Conservation (phyloP, 1,140 invertebrate species). For the Philopotamus ludificatus region DNA sequence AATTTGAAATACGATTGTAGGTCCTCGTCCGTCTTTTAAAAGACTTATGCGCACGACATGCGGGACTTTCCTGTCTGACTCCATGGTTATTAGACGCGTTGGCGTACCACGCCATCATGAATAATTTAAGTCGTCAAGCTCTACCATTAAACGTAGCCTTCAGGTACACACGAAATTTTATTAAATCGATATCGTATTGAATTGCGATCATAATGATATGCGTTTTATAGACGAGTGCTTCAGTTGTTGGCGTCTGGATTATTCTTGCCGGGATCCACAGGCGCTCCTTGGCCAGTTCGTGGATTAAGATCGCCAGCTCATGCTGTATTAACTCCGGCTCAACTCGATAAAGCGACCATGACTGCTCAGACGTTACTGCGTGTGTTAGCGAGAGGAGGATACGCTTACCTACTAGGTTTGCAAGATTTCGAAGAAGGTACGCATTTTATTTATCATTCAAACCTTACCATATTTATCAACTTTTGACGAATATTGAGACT, state of each 20-base stretch:
- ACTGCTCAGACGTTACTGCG: constrained; percentile 83
- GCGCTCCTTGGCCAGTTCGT: constrained; percentile 93
- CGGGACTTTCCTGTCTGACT: constrained; percentile 85
- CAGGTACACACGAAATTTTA: constrained; percentile 44
- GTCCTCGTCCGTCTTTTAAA: constrained; percentile 85
- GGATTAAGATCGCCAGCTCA: constrained; percentile 86
- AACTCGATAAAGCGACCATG: constrained; percentile 91
- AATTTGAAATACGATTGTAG: constrained; percentile 37
- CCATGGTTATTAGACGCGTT: constrained; percentile 97
- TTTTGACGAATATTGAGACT: no score
- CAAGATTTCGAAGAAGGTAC: constrained; percentile 60
- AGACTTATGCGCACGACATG: constrained; percentile 85
- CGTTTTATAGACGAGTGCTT: constrained; percentile 68
- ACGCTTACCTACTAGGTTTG: constrained; percentile 82
- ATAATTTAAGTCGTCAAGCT: constrained; percentile 90
- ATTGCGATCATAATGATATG: neutral
- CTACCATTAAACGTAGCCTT: constrained; percentile 90
- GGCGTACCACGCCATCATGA: constrained; percentile 95
- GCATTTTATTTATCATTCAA: constrained; percentile 46
- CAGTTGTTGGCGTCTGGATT: constrained; percentile 91
- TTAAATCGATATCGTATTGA: neutral
- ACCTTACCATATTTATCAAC: no score
- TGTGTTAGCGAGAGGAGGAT: constrained; percentile 88
- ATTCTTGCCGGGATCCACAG: constrained; percentile 92
- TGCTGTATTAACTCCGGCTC: constrained; percentile 87